phyloP scores from a whole-genome alignment of 2,797 vertebrate species.

The Catharus ustulatus region DNA sequence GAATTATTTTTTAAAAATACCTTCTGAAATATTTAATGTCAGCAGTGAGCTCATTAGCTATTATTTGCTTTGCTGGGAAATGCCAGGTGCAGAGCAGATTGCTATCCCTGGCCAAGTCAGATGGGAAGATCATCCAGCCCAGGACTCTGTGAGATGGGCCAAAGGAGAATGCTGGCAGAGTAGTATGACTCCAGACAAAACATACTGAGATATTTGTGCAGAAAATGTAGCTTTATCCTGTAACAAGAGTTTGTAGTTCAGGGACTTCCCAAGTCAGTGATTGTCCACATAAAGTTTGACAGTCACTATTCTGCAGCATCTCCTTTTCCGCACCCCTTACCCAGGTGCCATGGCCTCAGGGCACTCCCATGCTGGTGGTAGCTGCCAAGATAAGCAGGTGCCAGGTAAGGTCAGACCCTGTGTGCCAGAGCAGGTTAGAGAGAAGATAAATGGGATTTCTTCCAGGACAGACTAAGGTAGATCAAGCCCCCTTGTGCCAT shows the following conservation, averaged over 20 bases:
- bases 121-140: neutral
- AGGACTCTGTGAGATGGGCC: neutral
- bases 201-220: neutral
- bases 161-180: neutral
- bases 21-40: neutral
- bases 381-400: neutral
- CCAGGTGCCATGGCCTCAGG: neutral
- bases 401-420: neutral
- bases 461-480: neutral
- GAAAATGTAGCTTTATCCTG: neutral
- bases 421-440: neutral
- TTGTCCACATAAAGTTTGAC: neutral
- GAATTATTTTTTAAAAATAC: neutral
- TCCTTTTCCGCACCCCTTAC: neutral
- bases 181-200: neutral
- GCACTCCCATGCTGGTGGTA: accelerated
- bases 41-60: neutral
- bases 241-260: neutral
- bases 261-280: neutral
- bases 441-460: neutral
- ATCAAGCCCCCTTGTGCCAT: neutral
- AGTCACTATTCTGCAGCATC: neutral
- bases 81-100: neutral
- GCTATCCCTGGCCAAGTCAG: neutral
- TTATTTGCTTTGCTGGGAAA: conserved; percentile 1